Evolutionary conservation across 2,888 invertebrate genomes (phyloP), one percentile per base, ranked within the genome.

Genomic region (Drosophila hamatofila): DNA sequence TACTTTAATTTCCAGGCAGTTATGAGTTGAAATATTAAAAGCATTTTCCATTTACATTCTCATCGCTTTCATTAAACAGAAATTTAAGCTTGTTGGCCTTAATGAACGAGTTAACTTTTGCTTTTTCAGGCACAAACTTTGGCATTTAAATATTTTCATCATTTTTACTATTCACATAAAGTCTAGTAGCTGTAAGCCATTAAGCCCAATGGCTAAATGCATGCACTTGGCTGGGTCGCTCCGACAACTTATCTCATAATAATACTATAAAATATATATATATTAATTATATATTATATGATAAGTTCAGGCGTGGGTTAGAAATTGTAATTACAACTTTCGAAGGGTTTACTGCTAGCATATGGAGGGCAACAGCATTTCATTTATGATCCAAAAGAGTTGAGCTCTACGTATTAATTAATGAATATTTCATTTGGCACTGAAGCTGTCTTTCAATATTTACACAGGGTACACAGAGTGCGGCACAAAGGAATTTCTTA

Each of bases 401-500:
- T 30, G 11, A 14, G 30, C 48, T 30, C n/a, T 12, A 30, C 12
- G 11, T 49, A 18, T 49, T 49, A 49, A 49, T 30, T 49, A 49
- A 30, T 49, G 18, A 49, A 27, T n/a, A 30, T 18, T 18, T 27
- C 25, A n/a, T n/a, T n/a, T 2, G 12, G 18, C 3, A 12, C 30
- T 30, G 6, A 18, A 49, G 18, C 27, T 49, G 25, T 18, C 9
- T 27, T 30, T 5, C 30, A 30, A n/a, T 18, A 25, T 27, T 27
- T 48, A n/a, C 27, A 30, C 5, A 54, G 54, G 54, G 54, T 54
- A 37, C 25, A 39, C 25, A 39, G 0, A 54, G 37, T 25, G 37
- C 37, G 35, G 35, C 33, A 21, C 16, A 21, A 11, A 16, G 16
- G 30, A 52, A 21, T 33, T 35, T 21, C 21, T 14, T 16, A 16